These are phyloP conservation scores for Pristionchus entomophagus DNA, from an alignment of 2,888 invertebrate species.

Conservation along the genomic window DNA sequence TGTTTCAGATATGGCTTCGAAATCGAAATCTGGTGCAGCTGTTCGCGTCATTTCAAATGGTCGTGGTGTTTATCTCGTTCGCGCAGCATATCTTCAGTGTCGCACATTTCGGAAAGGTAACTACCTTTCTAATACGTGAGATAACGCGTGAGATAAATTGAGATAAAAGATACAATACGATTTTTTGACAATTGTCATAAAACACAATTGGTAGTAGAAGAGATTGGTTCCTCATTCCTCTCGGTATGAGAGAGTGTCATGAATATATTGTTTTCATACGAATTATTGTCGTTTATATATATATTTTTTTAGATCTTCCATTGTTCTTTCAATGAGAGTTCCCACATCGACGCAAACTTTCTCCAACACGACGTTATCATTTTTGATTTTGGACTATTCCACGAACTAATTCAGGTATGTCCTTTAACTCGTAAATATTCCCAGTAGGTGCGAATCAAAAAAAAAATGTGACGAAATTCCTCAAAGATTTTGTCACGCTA, in stretches of 20 bases:
- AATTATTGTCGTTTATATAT: no score
- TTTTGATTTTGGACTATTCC: slow-evolving; percentile 70
- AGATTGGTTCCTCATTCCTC: no score
- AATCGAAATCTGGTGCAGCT: slow-evolving; percentile 60
- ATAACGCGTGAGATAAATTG: no score
- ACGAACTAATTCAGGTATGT: slow-evolving; percentile 63
- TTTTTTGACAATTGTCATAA: not conserved
- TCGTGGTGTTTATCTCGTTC: slow-evolving; percentile 64
- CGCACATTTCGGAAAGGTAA: slow-evolving; percentile 60
- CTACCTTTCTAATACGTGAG: not conserved
- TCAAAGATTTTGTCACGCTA: no score
- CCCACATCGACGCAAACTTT: slow-evolving; percentile 59
- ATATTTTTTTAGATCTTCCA: slow-evolving; percentile 59
- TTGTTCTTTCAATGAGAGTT: slow-evolving; percentile 66
- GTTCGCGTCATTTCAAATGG: slow-evolving; percentile 63
- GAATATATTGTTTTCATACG: no score
- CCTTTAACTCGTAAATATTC: no score
- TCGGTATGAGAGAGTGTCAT: no score
- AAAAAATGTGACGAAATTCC: no score
- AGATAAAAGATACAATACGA: not conserved
- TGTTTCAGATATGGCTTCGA: slow-evolving; percentile 51
- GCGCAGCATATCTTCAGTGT: slow-evolving; percentile 69
- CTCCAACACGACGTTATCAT: slow-evolving; percentile 68
- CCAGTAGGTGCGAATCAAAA: no score
- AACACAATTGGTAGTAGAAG: not conserved